Evolutionary conservation across 1,140 invertebrate species (phyloP).

Genomic region (Stegodyphus mimosarum): DNA sequence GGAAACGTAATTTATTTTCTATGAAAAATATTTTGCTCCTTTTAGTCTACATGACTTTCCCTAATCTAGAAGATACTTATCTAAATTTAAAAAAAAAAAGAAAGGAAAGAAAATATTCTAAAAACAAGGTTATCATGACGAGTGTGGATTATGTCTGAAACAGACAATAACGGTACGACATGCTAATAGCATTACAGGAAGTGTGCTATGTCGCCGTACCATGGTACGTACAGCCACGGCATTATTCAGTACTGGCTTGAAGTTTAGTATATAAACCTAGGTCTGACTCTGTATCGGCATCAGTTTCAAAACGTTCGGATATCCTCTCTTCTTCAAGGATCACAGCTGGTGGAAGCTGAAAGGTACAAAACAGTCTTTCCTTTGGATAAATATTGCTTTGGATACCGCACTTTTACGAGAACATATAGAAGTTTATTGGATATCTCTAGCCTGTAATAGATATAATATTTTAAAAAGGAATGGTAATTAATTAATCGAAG

Average conservation of each 20-base stretch:
- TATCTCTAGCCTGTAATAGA: too few relatives aligned
- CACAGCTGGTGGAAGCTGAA: too few relatives aligned
- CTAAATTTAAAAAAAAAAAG: background rate
- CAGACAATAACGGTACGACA: constrained; percentile 15
- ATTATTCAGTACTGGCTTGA: background rate
- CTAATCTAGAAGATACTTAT: too few relatives aligned
- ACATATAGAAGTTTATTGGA: too few relatives aligned
- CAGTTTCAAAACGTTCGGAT: constrained; percentile 9
- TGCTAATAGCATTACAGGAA: constrained; percentile 3
- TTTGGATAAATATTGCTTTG: too few relatives aligned
- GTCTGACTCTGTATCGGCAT: background rate
- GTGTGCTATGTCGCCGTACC: constrained; percentile 36
- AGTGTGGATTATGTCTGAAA: constrained; percentile 21
- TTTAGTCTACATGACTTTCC: too few relatives aligned
- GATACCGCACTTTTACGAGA: too few relatives aligned
- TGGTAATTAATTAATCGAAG: too few relatives aligned
- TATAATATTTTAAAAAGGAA: too few relatives aligned
- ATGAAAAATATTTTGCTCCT: too few relatives aligned
- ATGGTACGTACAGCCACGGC: constrained; percentile 2
- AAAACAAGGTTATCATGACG: constrained; percentile 20
- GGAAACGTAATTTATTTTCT: too few relatives aligned
- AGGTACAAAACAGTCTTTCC: too few relatives aligned
- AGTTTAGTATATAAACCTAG: constrained; percentile 26
- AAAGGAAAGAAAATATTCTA: background rate
- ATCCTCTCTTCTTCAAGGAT: background rate